Evolutionary conservation across 2,113 vertebrate species (phyloP).

Genomic region (Trogon melanurus): DNA sequence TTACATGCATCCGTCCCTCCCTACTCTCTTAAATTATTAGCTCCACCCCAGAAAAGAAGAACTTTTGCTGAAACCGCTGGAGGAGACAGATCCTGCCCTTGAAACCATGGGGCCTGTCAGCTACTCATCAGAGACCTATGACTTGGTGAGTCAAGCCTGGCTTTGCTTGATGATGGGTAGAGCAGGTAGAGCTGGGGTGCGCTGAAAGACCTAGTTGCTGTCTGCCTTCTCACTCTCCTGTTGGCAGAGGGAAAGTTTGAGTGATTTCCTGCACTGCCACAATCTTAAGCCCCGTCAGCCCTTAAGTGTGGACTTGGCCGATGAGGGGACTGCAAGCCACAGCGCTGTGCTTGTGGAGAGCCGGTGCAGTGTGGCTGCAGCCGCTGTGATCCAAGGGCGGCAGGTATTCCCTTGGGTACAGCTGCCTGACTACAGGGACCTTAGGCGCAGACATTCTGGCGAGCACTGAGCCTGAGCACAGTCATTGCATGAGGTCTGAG

Average conservation of each 20-base stretch:
- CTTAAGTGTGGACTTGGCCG: neutral
- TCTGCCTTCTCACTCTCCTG: neutral
- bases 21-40: neutral
- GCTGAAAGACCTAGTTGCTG: neutral
- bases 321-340: neutral
- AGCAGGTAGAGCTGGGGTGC: neutral
- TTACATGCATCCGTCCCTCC: neutral
- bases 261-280: fast-evolving
- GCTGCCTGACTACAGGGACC: fast-evolving
- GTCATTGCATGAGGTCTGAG: neutral
- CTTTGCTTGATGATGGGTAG: neutral
- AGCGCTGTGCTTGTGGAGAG: fast-evolving
- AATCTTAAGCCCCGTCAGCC: neutral
- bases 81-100: neutral
- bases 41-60: constrained; percentile 23
- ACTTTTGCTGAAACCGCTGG: constrained; percentile 12
- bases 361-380: fast-evolving
- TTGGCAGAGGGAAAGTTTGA: neutral
- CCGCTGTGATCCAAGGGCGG: neutral
- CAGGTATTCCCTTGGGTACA: neutral
- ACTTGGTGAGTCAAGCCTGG: constrained; percentile 43
- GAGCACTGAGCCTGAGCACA: fast-evolving
- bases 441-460: fast-evolving
- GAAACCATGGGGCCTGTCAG: constrained; percentile 38
- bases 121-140: constrained; percentile 41